These are phyloP conservation scores for Ashinkailepas kermadecensis DNA, from an alignment of 2,888 invertebrate species.

Conservation along the genomic window DNA sequence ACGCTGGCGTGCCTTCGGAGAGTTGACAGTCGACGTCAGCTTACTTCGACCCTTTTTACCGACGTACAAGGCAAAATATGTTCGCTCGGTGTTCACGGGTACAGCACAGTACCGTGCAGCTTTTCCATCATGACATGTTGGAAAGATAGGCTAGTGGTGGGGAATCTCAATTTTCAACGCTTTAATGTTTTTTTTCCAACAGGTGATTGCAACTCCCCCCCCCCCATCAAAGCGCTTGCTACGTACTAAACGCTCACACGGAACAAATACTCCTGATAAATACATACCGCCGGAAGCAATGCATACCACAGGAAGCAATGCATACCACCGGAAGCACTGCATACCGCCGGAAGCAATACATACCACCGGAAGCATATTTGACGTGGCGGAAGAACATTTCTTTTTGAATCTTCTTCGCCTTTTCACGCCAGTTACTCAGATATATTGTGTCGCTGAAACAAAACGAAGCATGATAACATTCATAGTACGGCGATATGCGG, in stretches of 20 bases:
- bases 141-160: no score
- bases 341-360: neutral
- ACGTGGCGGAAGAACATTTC: neutral
- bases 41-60: no score
- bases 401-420: neutral
- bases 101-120: no score
- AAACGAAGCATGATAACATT: no score
- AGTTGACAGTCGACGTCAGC: no score
- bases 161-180: no score
- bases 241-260: neutral
- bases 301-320: neutral
- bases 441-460: slow-evolving; percentile 10
- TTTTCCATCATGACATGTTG: no score
- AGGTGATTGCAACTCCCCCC: neutral
- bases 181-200: neutral
- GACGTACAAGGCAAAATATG: no score
- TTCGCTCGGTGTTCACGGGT: no score
- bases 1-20: no score
- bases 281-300: neutral
- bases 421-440: neutral
- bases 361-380: slow-evolving; percentile 3
- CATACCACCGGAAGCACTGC: neutral
- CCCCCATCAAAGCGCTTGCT: neutral
- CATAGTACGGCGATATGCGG: no score
- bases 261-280: neutral